Evolutionary conservation across 2,113 vertebrate genomes (phyloP), one percentile per base, ranked within the genome.

Genomic region (Phylloscopus whistleri): DNA sequence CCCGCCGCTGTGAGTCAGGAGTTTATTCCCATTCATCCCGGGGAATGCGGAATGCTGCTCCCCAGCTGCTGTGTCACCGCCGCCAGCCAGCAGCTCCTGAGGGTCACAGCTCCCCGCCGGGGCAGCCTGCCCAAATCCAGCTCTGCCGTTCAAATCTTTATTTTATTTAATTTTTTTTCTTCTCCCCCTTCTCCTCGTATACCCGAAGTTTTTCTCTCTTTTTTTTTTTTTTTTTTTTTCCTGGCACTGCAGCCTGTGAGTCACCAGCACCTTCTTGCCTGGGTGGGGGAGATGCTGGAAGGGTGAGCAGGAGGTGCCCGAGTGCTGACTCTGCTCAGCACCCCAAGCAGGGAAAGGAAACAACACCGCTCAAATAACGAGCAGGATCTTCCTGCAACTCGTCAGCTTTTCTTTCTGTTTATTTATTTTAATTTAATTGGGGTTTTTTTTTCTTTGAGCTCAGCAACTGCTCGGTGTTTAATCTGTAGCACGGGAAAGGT

Each of bases 301-400:
- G 49, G 63, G 11, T 46, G 37, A 95, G 90, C 75, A 41, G 77
- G 81, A 95, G 68, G 59, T 56, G n/a, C n/a, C n/a, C n/a, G n/a
- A n/a, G n/a, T n/a, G 91, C 95, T 91, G 93, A 51, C 88, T 14
- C 82, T 89, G 96, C 97, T 96, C 95, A 43, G 76, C 90, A 89
- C n/a, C 73, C 33, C 83, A 16, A 59, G 68, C 76, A 88, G 85
- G 95, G 92, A 89, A 62, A 97, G 98, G 97, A 98, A 98, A 95
- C 97, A 97, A 97, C 97, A 74, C 95, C 76, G 81, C 92, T 94
- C 91, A 93, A 96, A 95, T 58, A 96, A 94, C 91, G 89, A 87
- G 88, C 77, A 85, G 74, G 84, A 80, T 56, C 96, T 98, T 98
- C 97, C 98, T 97, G 96, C 49, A 21, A 91, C 66, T 59, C 17